Evolutionary conservation across 2,113 vertebrate genomes (phyloP), one percentile per base, ranked within the genome.

Genomic region (Coturnix japonica): DNA sequence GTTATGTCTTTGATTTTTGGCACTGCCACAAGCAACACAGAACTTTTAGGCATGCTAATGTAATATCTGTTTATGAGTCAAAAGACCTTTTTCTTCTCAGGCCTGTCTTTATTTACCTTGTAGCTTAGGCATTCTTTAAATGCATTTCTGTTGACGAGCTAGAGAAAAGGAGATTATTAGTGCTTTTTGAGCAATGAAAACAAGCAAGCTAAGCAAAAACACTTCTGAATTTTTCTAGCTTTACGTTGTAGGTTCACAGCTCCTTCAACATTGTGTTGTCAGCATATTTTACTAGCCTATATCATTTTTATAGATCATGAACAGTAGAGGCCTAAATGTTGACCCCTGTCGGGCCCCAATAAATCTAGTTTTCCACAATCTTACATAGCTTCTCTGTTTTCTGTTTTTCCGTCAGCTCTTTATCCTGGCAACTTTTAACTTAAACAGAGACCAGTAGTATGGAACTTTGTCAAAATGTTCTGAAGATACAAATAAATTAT

Each of bases 301-400:
- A 97, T 96, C 94, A 94, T 97, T 97, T 96, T 97, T 96, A 97
- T 95, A 96, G 96, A 95, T 96, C 93, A 88, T 88, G 95, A 97
- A 97, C 93, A 85, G 95, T 96, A 95, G 90, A 96, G 90, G 77
- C 82, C 94, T 97, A 93, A 92, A 95, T 94, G 92, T 91, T 96
- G 96, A 97, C 95, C 96, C 54, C 87, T 96, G 87, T 95, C 20
- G 28, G 93, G 94, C 93, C 94, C 86, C 92, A 92, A 89, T 96
- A 97, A 97, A 97, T 96, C 95, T 96, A 85, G 61, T 93, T 96
- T 96, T 95, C 87, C 81, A 90, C 93, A 96, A 95, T 96, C 92
- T 94, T 94, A 86, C 87, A 93, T 92, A 95, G 17, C 47, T 95
- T 81, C 84, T 94, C 95, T 96, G 91, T 88, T 94, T 95, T 92